Conservation (phyloP, 2,797 vertebrate species). For the Chaetophractus vellerosus region DNA sequence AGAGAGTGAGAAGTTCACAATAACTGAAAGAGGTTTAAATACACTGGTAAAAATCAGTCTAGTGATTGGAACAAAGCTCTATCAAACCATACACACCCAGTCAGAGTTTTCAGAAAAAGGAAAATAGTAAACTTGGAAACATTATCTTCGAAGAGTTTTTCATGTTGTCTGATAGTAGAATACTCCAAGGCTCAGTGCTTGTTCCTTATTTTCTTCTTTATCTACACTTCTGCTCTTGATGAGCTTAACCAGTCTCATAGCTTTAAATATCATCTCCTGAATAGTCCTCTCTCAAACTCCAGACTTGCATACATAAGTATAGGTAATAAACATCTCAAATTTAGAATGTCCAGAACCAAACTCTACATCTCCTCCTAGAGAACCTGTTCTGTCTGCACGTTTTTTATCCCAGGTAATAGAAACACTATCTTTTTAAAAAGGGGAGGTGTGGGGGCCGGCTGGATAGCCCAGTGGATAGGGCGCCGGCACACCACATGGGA, state of each 20-base stretch:
- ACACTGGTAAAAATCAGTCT: background rate
- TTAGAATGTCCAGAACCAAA: background rate
- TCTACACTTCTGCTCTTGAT: background rate
- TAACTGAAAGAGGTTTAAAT: constrained; percentile 31
- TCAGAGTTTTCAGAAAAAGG: background rate
- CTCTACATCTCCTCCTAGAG: background rate
- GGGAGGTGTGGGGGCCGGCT: too few species aligned
- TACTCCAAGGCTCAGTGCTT: background rate
- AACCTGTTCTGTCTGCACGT: background rate
- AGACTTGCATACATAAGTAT: background rate
- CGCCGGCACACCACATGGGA: too few species aligned
- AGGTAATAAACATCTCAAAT: background rate
- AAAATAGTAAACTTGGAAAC: background rate
- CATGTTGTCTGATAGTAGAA: background rate
- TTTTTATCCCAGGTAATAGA: background rate
- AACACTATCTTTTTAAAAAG: background rate
- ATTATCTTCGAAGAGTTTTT: background rate
- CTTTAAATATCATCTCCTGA: background rate
- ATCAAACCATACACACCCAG: background rate
- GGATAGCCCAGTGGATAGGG: too few species aligned
- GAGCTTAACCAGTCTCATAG: background rate
- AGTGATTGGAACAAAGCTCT: background rate
- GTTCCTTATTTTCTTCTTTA: background rate
- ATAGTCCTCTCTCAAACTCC: background rate
- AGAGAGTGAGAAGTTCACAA: background rate